Base-by-base conservation (phyloP, 2,797 vertebrate genomes). In the Syncerus caffer region DNA sequence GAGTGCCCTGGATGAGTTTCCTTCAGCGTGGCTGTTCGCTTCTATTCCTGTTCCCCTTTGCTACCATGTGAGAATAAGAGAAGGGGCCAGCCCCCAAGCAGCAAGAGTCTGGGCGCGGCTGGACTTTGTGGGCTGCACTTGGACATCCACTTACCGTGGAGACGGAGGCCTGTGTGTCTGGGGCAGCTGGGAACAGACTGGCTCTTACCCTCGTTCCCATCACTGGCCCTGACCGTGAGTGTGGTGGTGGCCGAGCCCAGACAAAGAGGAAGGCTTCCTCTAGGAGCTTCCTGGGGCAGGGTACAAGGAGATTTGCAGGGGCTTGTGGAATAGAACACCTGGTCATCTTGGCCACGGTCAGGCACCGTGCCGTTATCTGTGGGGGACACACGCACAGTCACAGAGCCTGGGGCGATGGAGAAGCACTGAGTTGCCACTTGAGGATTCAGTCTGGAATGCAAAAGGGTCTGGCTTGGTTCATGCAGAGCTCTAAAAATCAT, bases 361-460 rank as follows among this genome's bases (percentile, higher is more conserved):
- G 17, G 14, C 5, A 11, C 15, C 1, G 3, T 23, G 31, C 4
- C 14, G 25, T 60, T 55, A 10, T 31, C 42, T 83, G 23, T 2
- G 5, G 25, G 23, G 57, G 88, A 27, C 38, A 29, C 0, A 1
- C 1, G 1, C 3, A 3, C 1, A 15, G 34, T 11, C 23, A 6
- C 45, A 47, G 76, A 38, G n/a, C 23, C 45, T 19, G 47, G 29
- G 10, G 29, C 34, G 50, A 51, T 1, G 7, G 19, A 34, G 23
- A 91, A 19, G 34, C 17, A 31, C 17, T 7, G 31, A 6, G 12
- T 3, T 0, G 11, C 42, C 34, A 4, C 42, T 6, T 6, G 87
- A 80, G 67, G 34, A 29, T 25, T 58, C 60, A 31, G 7, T 47
- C 53, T 34, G 31, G 57, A 11, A 47, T 58, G 13, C 42, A 90